Evolutionary conservation across 2,888 invertebrate genomes (phyloP).

Genomic region (Drosophila lacicola): DNA sequence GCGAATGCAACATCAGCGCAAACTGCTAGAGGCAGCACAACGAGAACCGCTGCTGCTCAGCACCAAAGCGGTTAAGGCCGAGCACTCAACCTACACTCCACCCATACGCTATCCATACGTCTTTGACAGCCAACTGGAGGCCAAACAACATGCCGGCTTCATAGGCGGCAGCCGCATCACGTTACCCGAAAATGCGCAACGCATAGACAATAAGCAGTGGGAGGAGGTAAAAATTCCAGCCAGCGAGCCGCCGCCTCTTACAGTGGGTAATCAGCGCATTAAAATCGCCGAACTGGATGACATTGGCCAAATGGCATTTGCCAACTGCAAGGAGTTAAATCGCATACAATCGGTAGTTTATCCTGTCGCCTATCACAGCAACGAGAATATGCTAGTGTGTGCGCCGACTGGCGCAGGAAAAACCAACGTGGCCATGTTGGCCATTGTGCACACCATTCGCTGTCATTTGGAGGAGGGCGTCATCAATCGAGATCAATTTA

Average conservation of each 20-base stretch:
- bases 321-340: conserved; percentile 94
- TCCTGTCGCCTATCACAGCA: conserved; percentile 96
- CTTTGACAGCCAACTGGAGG: conserved; percentile 91
- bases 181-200: conserved; percentile 91
- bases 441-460: conserved; percentile 95
- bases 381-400: conserved; percentile 98
- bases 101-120: conserved; percentile 92
- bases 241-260: conserved; percentile 86
- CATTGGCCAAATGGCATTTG: conserved; percentile 95
- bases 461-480: conserved; percentile 92
- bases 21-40: conserved; percentile 79
- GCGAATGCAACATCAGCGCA: conserved; percentile 82
- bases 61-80: conserved; percentile 68
- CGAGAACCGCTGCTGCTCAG: conserved; percentile 80
- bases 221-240: conserved; percentile 95
- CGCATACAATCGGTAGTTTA: conserved; percentile 98
- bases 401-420: conserved; percentile 99
- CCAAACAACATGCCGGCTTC: conserved; percentile 88
- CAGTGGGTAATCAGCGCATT: conserved; percentile 88
- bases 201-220: conserved; percentile 90
- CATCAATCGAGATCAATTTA: conserved; percentile 96
- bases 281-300: conserved; percentile 87
- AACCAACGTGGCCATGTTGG: conserved; percentile 98
- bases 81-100: conserved; percentile 84
- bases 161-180: conserved; percentile 92